Base-by-base conservation (phyloP, 2,888 invertebrate genomes). In the Hirudinaria manillensis region DNA sequence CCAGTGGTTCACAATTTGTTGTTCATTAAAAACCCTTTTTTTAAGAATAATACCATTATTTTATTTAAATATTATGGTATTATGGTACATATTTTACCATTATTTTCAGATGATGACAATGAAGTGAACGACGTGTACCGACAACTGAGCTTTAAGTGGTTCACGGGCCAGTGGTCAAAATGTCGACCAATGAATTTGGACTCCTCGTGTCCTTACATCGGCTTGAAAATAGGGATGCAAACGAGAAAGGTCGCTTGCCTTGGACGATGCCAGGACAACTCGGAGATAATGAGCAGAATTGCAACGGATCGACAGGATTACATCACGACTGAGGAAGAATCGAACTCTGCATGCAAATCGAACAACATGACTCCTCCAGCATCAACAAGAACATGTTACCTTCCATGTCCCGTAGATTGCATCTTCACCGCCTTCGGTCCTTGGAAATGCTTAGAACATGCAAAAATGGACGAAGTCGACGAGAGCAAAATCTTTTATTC, bases 331-430 rank as follows among this genome's bases (percentile, higher is more conserved):
- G 29, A 61, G 10, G 61, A 61, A 29, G 29, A 61, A 10, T 21
- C 24, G n/a, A n/a, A 29, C 29, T 61, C 6, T 61, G 24, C 61
- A 29, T 61, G 61, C 29, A 24, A 61, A 29, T 61, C 61, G 1
- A 61, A 61, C 10, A 61, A 16, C 61, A 27, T 61, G 67, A 19
- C 24, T n/a, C 77, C 76, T 3, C 78, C 79, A 6, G 55, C 55
- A 19, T 76, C 77, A 70, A 77, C 76, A 13, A 70, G 78, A 0
- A 45, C 72, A 24, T 79, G 79, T 53, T 45, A 19, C 38, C 38
- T 78, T n/a, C 75, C 76, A n/a, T 79, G 79, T 68, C 76, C 77
- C 3, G 77, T 73, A 36, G 72, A 78, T 75, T 79, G 79, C 61
- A 51, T 77, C 32, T 36, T 78, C 36, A 72, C 77, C 34, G 66